A percentile compares a stretch with the other conserved stretches of the same genome.
phyloP scores from a whole-genome alignment of 1,140 invertebrate species.

The Agrilus planipennis region DNA sequence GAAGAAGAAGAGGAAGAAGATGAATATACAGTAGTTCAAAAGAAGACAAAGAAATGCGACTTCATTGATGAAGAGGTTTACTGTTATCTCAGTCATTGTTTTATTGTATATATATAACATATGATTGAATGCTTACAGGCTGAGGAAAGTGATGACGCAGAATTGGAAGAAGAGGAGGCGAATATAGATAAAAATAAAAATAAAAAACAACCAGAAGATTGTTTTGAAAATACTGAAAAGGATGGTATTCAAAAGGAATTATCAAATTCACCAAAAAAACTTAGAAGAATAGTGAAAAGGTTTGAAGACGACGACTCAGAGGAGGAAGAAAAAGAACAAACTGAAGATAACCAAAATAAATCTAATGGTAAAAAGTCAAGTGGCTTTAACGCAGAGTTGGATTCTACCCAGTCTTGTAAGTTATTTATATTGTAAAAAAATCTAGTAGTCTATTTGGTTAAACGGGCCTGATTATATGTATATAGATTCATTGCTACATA shows the following conservation, averaged over 20 bases:
- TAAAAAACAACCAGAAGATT: slow-evolving; percentile 12
- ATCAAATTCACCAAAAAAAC: slow-evolving; percentile 14
- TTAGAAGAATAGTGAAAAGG: slow-evolving; percentile 27
- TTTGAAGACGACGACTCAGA: slow-evolving; percentile 27
- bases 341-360: background rate
- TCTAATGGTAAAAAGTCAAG: slow-evolving; percentile 4
- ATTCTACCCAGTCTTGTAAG: too few relatives aligned
- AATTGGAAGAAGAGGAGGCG: slow-evolving; percentile 33
- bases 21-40: slow-evolving; percentile 16
- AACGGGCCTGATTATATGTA: background rate
- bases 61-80: slow-evolving; percentile 24
- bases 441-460: background rate
- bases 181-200: slow-evolving; percentile 25
- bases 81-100: slow-evolving; percentile 1
- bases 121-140: slow-evolving; percentile 10
- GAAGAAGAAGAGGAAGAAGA: slow-evolving; percentile 25
- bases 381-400: slow-evolving; percentile 1
- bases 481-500: background rate
- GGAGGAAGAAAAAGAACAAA: background rate
- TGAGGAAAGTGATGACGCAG: slow-evolving; percentile 23
- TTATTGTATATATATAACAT: slow-evolving; percentile 7
- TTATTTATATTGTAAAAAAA: background rate
- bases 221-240: slow-evolving; percentile 8
- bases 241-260: slow-evolving; percentile 11
- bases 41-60: slow-evolving; percentile 18